Conservation (phyloP, 2,797 vertebrate species). For the Caiman crocodilus region DNA sequence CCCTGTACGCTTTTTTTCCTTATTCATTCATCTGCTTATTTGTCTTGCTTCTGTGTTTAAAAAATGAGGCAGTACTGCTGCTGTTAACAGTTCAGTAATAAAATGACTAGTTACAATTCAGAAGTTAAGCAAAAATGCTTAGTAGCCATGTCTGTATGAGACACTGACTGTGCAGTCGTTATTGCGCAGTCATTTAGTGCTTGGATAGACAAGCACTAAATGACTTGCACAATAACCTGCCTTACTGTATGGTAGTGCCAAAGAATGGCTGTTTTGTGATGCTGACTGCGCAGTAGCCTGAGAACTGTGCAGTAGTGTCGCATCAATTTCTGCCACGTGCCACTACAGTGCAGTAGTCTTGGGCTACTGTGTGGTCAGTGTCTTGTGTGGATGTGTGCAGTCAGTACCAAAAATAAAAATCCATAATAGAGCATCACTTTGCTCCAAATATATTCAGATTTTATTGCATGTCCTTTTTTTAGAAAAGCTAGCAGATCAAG, state of each 20-base stretch:
- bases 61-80: background rate
- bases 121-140: background rate
- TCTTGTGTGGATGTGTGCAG: no score
- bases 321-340: no score
- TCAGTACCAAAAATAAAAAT: background rate
- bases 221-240: background rate
- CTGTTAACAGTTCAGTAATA: background rate
- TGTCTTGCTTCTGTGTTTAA: background rate
- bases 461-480: background rate
- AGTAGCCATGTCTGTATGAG: background rate
- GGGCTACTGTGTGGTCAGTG: no score
- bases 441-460: background rate
- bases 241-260: no score
- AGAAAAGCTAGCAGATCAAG: slow-evolving; percentile 87
- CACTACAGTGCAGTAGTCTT: no score
- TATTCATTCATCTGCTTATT: background rate
- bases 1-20: background rate
- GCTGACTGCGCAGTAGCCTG: no score
- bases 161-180: no score
- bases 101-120: background rate
- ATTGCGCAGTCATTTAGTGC: no score
- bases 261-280: no score
- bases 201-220: background rate
- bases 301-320: no score
- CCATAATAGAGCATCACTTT: background rate